A percentile compares a stretch with the other conserved stretches of the same genome.
Evolutionary conservation across 1,140 invertebrate genomes (phyloP).

Genomic region (Lepidurus couesii): DNA sequence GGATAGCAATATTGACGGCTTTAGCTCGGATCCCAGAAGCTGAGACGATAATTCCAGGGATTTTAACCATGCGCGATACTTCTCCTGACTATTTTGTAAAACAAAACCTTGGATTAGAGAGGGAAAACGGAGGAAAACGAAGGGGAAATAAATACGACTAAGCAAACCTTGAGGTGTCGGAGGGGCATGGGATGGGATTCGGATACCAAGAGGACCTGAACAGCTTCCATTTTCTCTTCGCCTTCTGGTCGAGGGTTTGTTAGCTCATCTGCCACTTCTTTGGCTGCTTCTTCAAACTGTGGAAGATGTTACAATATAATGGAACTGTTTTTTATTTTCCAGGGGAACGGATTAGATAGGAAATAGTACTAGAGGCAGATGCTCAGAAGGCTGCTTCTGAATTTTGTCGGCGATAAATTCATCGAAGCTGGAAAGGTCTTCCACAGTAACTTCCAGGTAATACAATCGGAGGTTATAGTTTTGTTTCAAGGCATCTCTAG

Average conservation of each 20-base stretch:
- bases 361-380: slow-evolving; percentile 66
- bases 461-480: slow-evolving; percentile 91
- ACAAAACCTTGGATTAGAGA: slow-evolving; percentile 32
- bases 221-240: slow-evolving; percentile 85
- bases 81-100: slow-evolving; percentile 65
- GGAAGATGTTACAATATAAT: slow-evolving; percentile 36
- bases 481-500: slow-evolving; percentile 82
- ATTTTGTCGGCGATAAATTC: slow-evolving; percentile 88
- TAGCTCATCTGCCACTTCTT: slow-evolving; percentile 94
- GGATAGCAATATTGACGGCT: slow-evolving; percentile 88
- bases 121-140: slow-evolving; percentile 18
- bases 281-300: slow-evolving; percentile 91
- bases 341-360: slow-evolving; percentile 31
- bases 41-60: slow-evolving; percentile 91
- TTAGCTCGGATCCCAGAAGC: slow-evolving; percentile 91
- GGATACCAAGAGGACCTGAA: slow-evolving; percentile 86
- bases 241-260: slow-evolving; percentile 82
- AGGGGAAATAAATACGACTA: slow-evolving; percentile 24
- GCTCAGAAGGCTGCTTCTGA: slow-evolving; percentile 85
- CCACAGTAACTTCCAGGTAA: slow-evolving; percentile 86
- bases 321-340: neutral
- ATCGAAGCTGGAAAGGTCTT: slow-evolving; percentile 92
- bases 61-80: slow-evolving; percentile 88
- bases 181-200: slow-evolving; percentile 74
- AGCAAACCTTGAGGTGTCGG: slow-evolving; percentile 74